Base-by-base conservation (phyloP, 2,113 vertebrate genomes). In the Nannobrachium achirus region DNA sequence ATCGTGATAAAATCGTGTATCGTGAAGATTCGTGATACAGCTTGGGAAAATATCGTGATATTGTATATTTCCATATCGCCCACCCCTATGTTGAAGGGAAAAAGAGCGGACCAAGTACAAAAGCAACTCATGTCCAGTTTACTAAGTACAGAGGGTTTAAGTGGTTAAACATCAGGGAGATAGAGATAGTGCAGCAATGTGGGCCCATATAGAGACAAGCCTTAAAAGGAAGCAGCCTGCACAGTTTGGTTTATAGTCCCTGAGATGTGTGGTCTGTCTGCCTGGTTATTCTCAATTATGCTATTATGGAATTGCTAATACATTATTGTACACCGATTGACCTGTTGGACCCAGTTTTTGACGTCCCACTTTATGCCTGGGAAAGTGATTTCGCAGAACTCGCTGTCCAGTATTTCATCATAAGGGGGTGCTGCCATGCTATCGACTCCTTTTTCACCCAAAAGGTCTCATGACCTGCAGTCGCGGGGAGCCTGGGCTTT, bases 401-500 rank as follows among this genome's bases (percentile, higher is more conserved):
- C 7, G 57, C 16, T 68, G 19, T 48, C 14, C 61, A 59, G 18
- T 55, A 19, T 56, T 73, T 19, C 56, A 14, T 74, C 66, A 79
- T 84, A 71, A 74, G 44, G 63, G 66, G 64, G 11, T 14, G 45
- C 45, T 63, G 65, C 58, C 57, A 67, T 71, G 56, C 72, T 60
- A 67, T 89, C 66, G 66, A 79, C 75, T 75, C 67, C 42, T 86
- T 68, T 89, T 88, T 86, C 65, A 68, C 71, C 62, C 16, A 56
- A 92, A 91, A 92, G 88, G 91, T 92, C 89, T 91, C 64, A 53
- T 77, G 84, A 90, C 83, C 84, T 85, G 83, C 82, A 81, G 67
- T 73, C 75, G 80, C 76, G 61, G 89, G 86, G 86, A 71, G 87
- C 71, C 64, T 8, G 10, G 66, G 87, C 91, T 93, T 93, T 93